These are phyloP conservation scores for Lamproptera curius DNA, from an alignment of 2,888 invertebrate species.

Conservation along the genomic window DNA sequence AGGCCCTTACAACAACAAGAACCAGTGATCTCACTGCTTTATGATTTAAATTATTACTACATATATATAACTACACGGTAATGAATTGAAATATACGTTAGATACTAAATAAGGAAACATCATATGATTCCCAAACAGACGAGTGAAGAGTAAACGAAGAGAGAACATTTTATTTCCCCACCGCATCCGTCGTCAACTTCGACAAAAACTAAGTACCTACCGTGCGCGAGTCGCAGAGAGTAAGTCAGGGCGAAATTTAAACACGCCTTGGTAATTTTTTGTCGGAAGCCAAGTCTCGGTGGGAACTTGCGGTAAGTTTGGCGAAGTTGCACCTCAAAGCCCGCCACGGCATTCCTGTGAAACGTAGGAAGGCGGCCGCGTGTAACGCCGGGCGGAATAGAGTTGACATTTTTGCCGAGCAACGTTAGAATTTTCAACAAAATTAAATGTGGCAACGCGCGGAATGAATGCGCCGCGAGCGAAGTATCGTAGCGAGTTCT, in stretches of 20 bases:
- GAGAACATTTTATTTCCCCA: too few species aligned
- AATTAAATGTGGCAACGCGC: slow-evolving; percentile 78
- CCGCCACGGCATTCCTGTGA: slow-evolving; percentile 70
- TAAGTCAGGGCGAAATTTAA: slow-evolving; percentile 75
- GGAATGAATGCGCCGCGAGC: slow-evolving; percentile 72
- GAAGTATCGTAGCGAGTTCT: slow-evolving; percentile 53
- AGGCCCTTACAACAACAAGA: too few species aligned
- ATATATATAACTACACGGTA: too few species aligned
- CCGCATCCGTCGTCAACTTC: background rate
- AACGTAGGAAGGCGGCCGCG: slow-evolving; percentile 70
- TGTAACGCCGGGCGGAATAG: slow-evolving; percentile 75
- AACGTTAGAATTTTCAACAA: slow-evolving; percentile 75
- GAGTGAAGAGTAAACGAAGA: too few species aligned
- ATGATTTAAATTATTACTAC: too few species aligned
- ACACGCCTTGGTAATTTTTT: slow-evolving; percentile 74
- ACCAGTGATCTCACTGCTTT: too few species aligned
- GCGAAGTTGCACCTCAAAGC: slow-evolving; percentile 76
- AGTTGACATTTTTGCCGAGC: slow-evolving; percentile 79
- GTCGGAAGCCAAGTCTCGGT: slow-evolving; percentile 69
- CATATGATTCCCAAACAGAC: too few species aligned
- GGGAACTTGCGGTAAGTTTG: slow-evolving; percentile 68
- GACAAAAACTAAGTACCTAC: slow-evolving; percentile 35
- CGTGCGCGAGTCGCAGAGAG: too few species aligned
- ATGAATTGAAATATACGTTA: too few species aligned
- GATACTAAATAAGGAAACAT: too few species aligned